Evolutionary conservation across 2,888 invertebrate species (phyloP), one percentile per base, ranked within the genome.

Genomic region (Norana najaformis): DNA sequence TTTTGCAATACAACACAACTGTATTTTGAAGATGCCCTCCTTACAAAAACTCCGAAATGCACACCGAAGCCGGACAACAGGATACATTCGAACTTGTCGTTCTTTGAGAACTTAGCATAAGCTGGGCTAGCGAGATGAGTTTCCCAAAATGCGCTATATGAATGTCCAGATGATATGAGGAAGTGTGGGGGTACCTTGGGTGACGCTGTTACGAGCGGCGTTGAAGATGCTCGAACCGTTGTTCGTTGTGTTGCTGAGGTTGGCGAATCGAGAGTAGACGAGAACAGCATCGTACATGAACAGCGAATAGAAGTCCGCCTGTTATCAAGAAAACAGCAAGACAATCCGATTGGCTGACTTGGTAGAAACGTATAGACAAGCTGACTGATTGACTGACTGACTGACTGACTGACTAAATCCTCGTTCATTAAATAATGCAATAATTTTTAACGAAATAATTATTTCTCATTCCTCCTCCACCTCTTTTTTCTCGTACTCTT

Each of bases 271-370:
- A 20, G 92, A 92, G 89, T 92, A 93, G 88, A 93, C 89, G 90
- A 91, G 90, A 82, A 93, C 90, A 37, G 93, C 92, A 88, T 93
- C 93, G 89, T 93, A 91, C 20, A 93, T 92, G 88, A 93, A 93
- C 16, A 92, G 90, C 2, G 93, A 92, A 89, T 93, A 93, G 85
- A 91, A 90, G 88, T 93, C 93, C 4, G 93, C 92, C 93, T 93
- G 14, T 6, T 30, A 83, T 23, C 23, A 16, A 1, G 23, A 47
- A 47, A 47, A 3, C 13, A 20, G 47, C 2, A 30, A 69, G 69
- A 69, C 69, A 69, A n/a, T 69, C 5, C 30, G 30, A 47, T 23
- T 23, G 23, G 23, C 47, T 47, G 69, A 69, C 30, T n/a, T 0
- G 3, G 30, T 13, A n/a, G 1, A 47, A 11, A 69, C 69, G 20